Percentiles rank a stretch among this genome's conserved stretches.
Evolutionary conservation across 2,888 invertebrate species (phyloP).

Genomic region (Tenthredo scrophulariae): DNA sequence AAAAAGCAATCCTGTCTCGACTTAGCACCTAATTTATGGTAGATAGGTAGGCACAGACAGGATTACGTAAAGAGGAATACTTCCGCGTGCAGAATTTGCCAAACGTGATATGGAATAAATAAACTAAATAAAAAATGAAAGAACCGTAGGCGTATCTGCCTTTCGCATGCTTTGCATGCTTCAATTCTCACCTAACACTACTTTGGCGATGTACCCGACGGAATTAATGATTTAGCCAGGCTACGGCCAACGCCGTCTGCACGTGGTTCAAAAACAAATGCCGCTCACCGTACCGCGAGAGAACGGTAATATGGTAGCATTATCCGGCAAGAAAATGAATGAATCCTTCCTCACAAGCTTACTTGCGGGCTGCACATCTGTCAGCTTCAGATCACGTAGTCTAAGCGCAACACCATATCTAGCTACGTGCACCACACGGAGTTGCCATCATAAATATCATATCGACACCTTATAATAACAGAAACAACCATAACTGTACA

Average conservation of each 20-base stretch:
- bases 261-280: slow-evolving; percentile 53
- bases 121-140: slow-evolving; percentile 9
- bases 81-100: slow-evolving; percentile 29
- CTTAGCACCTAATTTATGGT: background rate
- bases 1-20: background rate
- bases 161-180: slow-evolving; percentile 49
- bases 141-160: slow-evolving; percentile 11
- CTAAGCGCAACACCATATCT: slow-evolving; percentile 23
- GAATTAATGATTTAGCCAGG: slow-evolving; percentile 38
- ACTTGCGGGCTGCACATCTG: background rate
- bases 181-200: slow-evolving; percentile 50
- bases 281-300: background rate
- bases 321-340: slow-evolving; percentile 40
- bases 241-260: slow-evolving; percentile 17
- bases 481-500: background rate
- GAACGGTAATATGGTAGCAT: slow-evolving; percentile 44
- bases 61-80: slow-evolving; percentile 31
- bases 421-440: slow-evolving; percentile 12
- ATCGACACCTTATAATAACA: background rate
- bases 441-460: slow-evolving; percentile 21
- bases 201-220: slow-evolving; percentile 34
- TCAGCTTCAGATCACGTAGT: slow-evolving; percentile 28
- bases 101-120: slow-evolving; percentile 31
- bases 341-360: slow-evolving; percentile 28
- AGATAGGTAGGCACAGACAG: background rate